phyloP scores from a whole-genome alignment of 1,140 invertebrate species.

The Planococcus citri region DNA sequence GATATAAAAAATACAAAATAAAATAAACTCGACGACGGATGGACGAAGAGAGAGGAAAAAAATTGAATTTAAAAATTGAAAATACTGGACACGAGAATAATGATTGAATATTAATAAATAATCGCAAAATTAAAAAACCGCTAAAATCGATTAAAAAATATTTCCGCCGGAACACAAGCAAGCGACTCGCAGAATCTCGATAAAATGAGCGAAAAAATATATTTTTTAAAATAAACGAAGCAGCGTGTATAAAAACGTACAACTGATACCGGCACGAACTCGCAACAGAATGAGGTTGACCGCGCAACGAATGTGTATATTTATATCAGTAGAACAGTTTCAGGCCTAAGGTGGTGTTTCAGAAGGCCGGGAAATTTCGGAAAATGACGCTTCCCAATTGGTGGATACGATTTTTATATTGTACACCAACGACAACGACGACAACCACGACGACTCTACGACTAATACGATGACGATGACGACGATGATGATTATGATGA shows the following conservation, averaged over 20 bases:
- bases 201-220: too few species aligned
- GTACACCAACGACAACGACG: background rate
- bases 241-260: background rate
- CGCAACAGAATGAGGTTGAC: slow-evolving; percentile 1
- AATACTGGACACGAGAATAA: background rate
- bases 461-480: too few species aligned
- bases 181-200: background rate
- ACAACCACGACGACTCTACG: too few species aligned
- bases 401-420: slow-evolving; percentile 4
- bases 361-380: slow-evolving; percentile 15
- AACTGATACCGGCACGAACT: slow-evolving; percentile 13
- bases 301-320: background rate
- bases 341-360: background rate
- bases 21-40: background rate
- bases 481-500: too few species aligned
- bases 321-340: slow-evolving; percentile 9
- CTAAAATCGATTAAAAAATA: background rate
- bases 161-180: background rate
- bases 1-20: background rate
- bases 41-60: background rate
- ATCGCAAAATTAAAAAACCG: slow-evolving; percentile 2
- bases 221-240: background rate
- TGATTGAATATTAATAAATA: too few species aligned
- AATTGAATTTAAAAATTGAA: background rate
- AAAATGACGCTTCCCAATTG: slow-evolving; percentile 13